phyloP scores from a whole-genome alignment of 1,140 invertebrate genomes.

The Ceratina calcarata region DNA sequence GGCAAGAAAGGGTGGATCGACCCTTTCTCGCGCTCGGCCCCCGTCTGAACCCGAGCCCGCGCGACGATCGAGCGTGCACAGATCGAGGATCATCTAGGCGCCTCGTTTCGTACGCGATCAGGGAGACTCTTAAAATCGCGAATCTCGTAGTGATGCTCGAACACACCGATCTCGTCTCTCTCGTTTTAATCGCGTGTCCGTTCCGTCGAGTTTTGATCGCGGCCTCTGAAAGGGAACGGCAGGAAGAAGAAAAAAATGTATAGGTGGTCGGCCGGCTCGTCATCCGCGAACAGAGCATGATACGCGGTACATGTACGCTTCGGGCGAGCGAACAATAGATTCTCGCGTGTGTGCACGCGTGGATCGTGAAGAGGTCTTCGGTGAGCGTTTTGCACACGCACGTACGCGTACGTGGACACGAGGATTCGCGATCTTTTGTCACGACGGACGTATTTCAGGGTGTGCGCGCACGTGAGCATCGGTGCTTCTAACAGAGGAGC shows the following conservation, averaged over 20 bases:
- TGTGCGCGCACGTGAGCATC: no score
- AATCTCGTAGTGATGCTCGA: neutral
- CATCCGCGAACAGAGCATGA: neutral
- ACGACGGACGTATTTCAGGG: no score
- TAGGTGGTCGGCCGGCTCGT: no score
- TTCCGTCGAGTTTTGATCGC: no score
- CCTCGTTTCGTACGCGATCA: neutral
- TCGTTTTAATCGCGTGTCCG: no score
- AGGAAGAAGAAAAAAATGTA: neutral
- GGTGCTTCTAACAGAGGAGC: no score
- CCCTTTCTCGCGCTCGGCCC: neutral
- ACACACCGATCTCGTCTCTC: no score
- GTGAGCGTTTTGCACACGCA: neutral
- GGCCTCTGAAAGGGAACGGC: no score
- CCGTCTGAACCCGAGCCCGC: neutral
- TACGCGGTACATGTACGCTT: neutral
- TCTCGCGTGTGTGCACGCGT: neutral
- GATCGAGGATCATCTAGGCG: neutral
- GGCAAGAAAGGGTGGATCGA: neutral
- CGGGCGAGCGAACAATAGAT: neutral
- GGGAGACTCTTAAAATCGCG: no score
- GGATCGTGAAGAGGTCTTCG: neutral
- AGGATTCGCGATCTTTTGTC: neutral
- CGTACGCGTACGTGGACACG: neutral
- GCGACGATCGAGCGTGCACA: slow-evolving; percentile 1